Conservation (phyloP, 1,140 invertebrate genomes). For the Geopemphigus sp. region DNA sequence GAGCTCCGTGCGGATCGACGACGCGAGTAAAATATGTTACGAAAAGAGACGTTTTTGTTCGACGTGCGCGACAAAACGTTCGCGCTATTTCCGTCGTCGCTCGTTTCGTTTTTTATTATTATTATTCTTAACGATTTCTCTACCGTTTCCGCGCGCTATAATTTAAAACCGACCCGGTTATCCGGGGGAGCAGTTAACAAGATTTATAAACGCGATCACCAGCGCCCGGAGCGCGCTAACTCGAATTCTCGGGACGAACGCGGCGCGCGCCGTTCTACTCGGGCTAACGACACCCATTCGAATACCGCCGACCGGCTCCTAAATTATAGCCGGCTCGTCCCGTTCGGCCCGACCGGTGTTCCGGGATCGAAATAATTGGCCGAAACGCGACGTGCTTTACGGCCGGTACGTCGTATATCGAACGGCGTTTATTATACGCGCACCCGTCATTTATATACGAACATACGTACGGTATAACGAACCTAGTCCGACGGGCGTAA, state of each 20-base stretch:
- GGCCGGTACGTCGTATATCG: too few relatives aligned
- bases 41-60: too few relatives aligned
- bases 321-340: neutral
- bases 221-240: neutral
- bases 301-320: neutral
- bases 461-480: too few relatives aligned
- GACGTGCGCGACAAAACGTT: neutral
- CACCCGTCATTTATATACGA: too few relatives aligned
- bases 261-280: neutral
- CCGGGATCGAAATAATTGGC: neutral
- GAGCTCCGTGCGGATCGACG: too few relatives aligned
- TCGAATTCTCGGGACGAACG: too few relatives aligned
- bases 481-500: too few relatives aligned
- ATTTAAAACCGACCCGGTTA: neutral
- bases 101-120: neutral
- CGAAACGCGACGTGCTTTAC: too few relatives aligned
- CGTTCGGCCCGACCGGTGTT: neutral
- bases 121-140: too few relatives aligned
- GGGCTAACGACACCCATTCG: neutral
- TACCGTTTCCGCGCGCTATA: neutral
- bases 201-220: constrained; percentile 1
- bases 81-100: neutral
- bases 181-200: neutral
- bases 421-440: too few relatives aligned
- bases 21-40: too few relatives aligned